Base-by-base conservation (phyloP, 2,888 invertebrate genomes). In the Synanthedon vespiformis region DNA sequence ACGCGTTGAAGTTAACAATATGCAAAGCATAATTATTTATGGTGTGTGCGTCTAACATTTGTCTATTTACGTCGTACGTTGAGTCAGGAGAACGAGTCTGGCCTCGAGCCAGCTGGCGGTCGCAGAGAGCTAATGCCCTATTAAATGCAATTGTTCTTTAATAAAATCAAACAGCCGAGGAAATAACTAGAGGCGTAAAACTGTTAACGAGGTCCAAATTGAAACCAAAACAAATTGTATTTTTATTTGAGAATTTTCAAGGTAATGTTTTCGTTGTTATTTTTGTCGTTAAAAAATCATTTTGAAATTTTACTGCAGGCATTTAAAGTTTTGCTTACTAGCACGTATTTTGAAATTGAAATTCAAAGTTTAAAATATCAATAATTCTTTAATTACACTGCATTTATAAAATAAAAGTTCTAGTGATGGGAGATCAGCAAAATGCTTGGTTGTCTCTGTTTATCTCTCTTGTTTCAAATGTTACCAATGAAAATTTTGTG, bases 121-220 rank as follows among this genome's bases (percentile, higher is more conserved):
- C 56, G 52, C 61, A 59, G 59, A 66, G 64, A 72, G 70, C 70
- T 72, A 72, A 73, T 73, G 68, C 67, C 70, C 69, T 72, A 75
- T 73, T 77, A 74, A 73, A 78, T 69, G 70, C 65, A 70, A 68
- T 74, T 77, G 72, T 77, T 75, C 68, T 64, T 59, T 60, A 64
- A 61, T 64, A 65, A 64, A 63, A 68, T 66, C 64, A 68, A 71
- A 44, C 65, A 68, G 65, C 64, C 62, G 64, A 57, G 58, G 59
- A 59, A 63, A 63, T 67, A 62, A 65, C 63, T 64, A 61, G 62
- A 62, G 60, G 60, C 61, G 58, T 65, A 57, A 61, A 65, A 56
- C 56, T 61, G 63, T 70, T 69, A 67, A 66, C 61, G 61, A 59
- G 58, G 55, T 54, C 60, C 63, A 58, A 68, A 58, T 65, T 66